phyloP scores from a whole-genome alignment of 2,888 invertebrate species.

The Ectemnius lituratus region DNA sequence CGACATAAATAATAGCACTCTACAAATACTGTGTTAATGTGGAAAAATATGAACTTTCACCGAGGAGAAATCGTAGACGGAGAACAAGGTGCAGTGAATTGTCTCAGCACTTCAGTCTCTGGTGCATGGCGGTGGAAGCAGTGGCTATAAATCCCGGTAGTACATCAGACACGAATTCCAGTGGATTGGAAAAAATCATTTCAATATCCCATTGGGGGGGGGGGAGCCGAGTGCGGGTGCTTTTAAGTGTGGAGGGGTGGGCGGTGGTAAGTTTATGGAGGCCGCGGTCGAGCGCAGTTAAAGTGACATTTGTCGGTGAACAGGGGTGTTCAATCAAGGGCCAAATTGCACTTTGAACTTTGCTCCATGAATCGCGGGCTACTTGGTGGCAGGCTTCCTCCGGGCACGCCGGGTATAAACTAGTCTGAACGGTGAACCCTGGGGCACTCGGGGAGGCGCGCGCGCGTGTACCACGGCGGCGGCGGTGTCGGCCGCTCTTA shows the following conservation, averaged over 20 bases:
- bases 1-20: too few relatives aligned
- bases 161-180: conserved; percentile 10
- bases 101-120: neutral
- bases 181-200: neutral
- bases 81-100: too few relatives aligned
- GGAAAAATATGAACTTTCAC: too few relatives aligned
- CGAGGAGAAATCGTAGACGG: too few relatives aligned
- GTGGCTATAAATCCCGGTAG: conserved; percentile 4
- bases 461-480: conserved; percentile 31
- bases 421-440: conserved; percentile 44
- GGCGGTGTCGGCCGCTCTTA: conserved; percentile 33
- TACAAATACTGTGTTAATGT: too few relatives aligned
- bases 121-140: conserved; percentile 1
- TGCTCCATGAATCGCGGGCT: conserved; percentile 17
- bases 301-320: conserved; percentile 29
- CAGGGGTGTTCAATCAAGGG: conserved; percentile 21
- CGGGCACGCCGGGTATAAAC: conserved; percentile 45
- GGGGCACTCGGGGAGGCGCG: conserved; percentile 17
- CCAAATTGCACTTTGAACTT: conserved; percentile 37
- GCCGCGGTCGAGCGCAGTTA: conserved; percentile 18
- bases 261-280: neutral
- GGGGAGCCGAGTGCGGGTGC: neutral
- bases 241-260: neutral
- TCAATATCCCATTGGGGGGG: conserved; percentile 1
- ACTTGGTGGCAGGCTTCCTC: conserved; percentile 15